These are phyloP conservation scores for Timema podura DNA, from an alignment of 2,888 invertebrate species.

Conservation along the genomic window DNA sequence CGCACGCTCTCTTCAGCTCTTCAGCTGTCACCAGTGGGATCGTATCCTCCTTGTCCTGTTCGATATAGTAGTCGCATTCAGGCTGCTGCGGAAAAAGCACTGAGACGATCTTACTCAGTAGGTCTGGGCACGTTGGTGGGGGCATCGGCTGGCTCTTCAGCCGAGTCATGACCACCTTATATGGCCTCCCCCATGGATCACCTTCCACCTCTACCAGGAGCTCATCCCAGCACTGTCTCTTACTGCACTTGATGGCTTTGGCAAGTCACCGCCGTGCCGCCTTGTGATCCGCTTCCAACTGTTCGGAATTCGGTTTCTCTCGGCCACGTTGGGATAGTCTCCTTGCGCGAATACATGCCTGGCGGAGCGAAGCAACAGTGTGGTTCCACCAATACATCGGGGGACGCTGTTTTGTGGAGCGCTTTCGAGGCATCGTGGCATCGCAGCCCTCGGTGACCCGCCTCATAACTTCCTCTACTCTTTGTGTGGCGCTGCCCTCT, in stretches of 20 bases:
- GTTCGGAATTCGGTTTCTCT: not conserved
- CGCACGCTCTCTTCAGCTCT: no score
- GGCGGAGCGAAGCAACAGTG: not conserved
- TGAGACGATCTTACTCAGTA: not conserved
- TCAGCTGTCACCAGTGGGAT: no score
- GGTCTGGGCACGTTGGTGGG: not conserved
- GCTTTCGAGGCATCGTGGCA: not conserved
- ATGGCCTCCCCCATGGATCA: conserved; percentile 1
- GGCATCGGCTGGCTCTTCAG: conserved; percentile 9
- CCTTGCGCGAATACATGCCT: not conserved
- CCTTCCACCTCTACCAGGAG: conserved; percentile 1
- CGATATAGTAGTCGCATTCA: not conserved
- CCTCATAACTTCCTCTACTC: conserved; percentile 1
- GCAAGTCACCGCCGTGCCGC: not conserved
- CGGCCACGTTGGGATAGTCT: not conserved
- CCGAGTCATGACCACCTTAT: not conserved
- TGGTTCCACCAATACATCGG: conserved; percentile 4
- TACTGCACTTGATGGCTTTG: not conserved
- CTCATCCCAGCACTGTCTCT: conserved; percentile 2
- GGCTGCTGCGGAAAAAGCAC: not conserved
- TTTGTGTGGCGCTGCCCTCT: not conserved
- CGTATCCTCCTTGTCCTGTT: not conserved
- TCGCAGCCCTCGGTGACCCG: not conserved
- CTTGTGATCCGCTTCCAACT: not conserved
- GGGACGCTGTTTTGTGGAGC: not conserved